Evolutionary conservation across 2,113 vertebrate genomes (phyloP).

Genomic region (Sylvietta virens): DNA sequence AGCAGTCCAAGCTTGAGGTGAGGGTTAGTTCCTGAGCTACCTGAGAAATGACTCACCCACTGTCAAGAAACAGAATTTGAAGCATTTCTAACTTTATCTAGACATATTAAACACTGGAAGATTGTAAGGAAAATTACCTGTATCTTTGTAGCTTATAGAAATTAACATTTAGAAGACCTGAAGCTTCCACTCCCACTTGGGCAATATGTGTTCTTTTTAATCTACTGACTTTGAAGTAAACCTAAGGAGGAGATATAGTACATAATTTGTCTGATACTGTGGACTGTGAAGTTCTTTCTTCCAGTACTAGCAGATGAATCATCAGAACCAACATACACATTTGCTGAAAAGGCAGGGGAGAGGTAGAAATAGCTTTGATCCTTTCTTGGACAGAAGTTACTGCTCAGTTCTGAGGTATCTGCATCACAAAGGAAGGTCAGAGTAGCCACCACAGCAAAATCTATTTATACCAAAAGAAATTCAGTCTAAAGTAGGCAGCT

Average conservation of each 20-base stretch:
- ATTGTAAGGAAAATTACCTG: not conserved
- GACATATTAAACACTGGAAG: not conserved
- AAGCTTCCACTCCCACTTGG: not conserved
- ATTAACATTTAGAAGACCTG: not conserved
- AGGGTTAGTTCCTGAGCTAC: not conserved
- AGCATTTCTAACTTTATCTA: not conserved
- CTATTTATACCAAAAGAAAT: not conserved
- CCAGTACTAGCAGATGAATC: not conserved
- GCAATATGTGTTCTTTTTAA: not conserved
- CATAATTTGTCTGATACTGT: not conserved
- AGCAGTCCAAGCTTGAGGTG: not conserved
- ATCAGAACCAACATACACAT: not conserved
- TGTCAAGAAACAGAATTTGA: not conserved
- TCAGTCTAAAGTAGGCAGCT: not conserved
- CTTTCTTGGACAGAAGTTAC: not conserved
- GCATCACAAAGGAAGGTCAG: not conserved
- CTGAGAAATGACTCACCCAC: not conserved
- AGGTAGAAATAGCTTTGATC: fast-evolving
- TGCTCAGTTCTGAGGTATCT: not conserved
- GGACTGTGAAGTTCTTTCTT: not conserved
- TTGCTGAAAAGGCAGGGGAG: not conserved
- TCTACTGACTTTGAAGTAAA: not conserved
- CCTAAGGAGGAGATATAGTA: not conserved
- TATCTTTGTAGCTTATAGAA: not conserved
- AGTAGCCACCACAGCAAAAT: not conserved